Base-by-base conservation (phyloP, 2,888 invertebrate genomes). In the Eueremaeus valkanovi region DNA sequence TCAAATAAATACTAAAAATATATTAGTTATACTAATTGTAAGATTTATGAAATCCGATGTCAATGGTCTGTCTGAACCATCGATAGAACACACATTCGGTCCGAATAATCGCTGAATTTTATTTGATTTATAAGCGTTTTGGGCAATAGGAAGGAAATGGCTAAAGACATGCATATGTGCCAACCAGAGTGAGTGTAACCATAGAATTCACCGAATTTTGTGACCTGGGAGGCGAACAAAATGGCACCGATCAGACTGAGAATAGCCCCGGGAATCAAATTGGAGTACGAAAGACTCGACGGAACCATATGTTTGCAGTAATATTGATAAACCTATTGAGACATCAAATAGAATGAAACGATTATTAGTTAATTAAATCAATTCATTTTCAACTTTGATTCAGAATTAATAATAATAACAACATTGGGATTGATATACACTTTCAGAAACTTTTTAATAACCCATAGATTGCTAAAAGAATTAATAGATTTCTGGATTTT, bases 121-220 rank as follows among this genome's bases (percentile, higher is more conserved):
- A n/a, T 36, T 66, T 66, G 66, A 66, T 66, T 66, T 1, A 21
- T 11, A 13, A 36, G 5, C 3, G 63, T 21, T 55, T 55, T 36
- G 11, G 74, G 74, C 29, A 74, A 45, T 29, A 74, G 40, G 21
- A 74, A 74, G n/a, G 74, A 31, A 31, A 74, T 74, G 29, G 74
- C 63, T 45, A 74, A 66, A 36, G 74, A 49, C 74, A 74, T 74
- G 24, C 61, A 74, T 9, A 74, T 55, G 24, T 74, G 74, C 74
- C 74, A 74, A 29, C 33, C 27, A 3, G 74, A 74, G 29, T 74
- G 74, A 16, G 74, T 63, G 33, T 40, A 61, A 27, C 63, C 74
- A 21, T 74, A 74, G 6, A 74, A 63, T n/a, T 61, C 18, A 1
- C n/a, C 66, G 36, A 36, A 36, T 36, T n/a, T 66, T 3, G 66